Percentiles rank a stretch among this genome's conserved stretches.
These are phyloP conservation scores for Solea solea DNA, from an alignment of 2,113 vertebrate species.

Conservation along the genomic window DNA sequence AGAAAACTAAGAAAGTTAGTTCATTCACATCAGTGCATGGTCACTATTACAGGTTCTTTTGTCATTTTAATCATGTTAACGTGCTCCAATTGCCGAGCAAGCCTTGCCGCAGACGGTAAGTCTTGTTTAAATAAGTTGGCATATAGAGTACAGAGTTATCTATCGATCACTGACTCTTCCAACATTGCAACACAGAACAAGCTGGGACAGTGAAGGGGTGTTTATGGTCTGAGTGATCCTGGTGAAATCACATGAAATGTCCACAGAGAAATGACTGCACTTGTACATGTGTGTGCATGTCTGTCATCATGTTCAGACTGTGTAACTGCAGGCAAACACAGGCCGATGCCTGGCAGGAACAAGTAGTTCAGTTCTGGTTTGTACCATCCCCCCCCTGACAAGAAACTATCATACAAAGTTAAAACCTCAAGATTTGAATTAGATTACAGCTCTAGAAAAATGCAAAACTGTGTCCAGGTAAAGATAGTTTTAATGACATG, in stretches of 20 bases:
- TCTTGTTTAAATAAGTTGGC: too few relatives aligned
- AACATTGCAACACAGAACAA: background rate
- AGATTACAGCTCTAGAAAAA: constrained; percentile 7
- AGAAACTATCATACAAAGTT: background rate
- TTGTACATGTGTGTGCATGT: constrained; percentile 2
- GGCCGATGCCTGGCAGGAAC: constrained; percentile 2
- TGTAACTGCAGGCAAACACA: constrained; percentile 24
- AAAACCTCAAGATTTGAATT: background rate
- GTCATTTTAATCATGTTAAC: too few relatives aligned
- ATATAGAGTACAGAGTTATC: too few relatives aligned
- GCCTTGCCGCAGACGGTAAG: too few relatives aligned
- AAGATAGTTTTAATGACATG: constrained; percentile 20
- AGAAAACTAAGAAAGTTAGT: too few relatives aligned
- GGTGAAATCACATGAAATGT: constrained; percentile 46
- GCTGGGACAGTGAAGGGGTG: constrained; percentile 10
- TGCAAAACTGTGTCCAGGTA: constrained; percentile 13
- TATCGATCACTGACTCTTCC: too few relatives aligned
- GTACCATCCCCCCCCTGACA: background rate
- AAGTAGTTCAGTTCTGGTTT: background rate
- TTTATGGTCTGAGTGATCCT: constrained; percentile 44
- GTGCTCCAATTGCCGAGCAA: too few relatives aligned
- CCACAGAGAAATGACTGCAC: constrained; percentile 20
- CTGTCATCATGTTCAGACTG: constrained; percentile 40
- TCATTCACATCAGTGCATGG: too few relatives aligned
- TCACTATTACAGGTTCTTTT: too few relatives aligned